Conservation (phyloP, 2,888 invertebrate genomes). For the Macropis europaea region DNA sequence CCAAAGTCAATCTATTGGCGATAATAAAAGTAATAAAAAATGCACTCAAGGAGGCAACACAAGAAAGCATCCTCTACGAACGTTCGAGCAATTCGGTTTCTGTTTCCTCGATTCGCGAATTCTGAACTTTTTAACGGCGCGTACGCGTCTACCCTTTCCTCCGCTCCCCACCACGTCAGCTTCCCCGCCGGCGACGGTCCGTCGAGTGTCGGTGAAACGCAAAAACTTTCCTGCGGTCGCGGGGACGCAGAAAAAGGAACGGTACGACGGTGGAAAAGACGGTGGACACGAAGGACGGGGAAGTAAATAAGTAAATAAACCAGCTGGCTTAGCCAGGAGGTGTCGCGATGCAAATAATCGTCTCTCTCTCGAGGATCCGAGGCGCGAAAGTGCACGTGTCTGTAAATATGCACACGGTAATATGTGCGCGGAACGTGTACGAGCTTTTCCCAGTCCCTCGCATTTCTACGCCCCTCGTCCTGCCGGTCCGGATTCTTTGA, state of each 20-base stretch:
- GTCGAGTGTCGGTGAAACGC: not conserved
- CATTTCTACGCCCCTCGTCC: constrained; percentile 3
- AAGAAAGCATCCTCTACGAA: too few relatives aligned
- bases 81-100: too few relatives aligned
- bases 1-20: too few relatives aligned
- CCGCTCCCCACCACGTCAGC: too few relatives aligned
- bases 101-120: too few relatives aligned
- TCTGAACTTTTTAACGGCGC: too few relatives aligned
- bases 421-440: constrained; percentile 43
- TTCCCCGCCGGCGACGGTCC: constrained; percentile 1
- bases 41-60: too few relatives aligned
- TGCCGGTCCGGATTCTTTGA: constrained; percentile 50
- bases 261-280: constrained; percentile 14
- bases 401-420: constrained; percentile 70
- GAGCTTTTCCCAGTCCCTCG: constrained; percentile 45
- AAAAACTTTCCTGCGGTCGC: constrained; percentile 7
- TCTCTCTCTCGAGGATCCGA: constrained; percentile 68
- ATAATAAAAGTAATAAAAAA: too few relatives aligned
- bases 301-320: constrained; percentile 76
- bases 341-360: constrained; percentile 75
- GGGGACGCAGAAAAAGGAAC: not conserved
- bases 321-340: constrained; percentile 69
- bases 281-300: constrained; percentile 56
- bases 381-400: constrained; percentile 74
- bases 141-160: too few relatives aligned